These are phyloP conservation scores for Melitaea cinxia DNA, from an alignment of 1,140 invertebrate species.

Conservation along the genomic window DNA sequence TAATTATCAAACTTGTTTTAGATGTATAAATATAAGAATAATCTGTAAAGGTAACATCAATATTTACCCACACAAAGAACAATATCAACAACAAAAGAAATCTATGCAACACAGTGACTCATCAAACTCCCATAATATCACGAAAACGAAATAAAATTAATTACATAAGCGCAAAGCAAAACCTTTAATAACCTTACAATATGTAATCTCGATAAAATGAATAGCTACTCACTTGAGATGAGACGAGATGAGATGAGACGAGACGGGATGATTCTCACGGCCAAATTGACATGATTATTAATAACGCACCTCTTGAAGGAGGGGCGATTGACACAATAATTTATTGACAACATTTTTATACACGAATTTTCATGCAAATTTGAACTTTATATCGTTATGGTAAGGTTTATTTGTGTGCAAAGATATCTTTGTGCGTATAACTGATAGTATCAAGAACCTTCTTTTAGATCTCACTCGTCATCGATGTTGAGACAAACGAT, in stretches of 20 bases:
- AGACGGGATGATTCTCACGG: conserved; percentile 73
- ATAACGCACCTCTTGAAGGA: conserved; percentile 57
- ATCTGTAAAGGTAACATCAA: neutral
- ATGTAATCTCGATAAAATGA: conserved; percentile 63
- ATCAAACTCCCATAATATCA: conserved; percentile 60
- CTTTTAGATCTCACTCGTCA: conserved; percentile 55
- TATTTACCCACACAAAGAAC: neutral
- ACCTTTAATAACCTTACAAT: conserved; percentile 71
- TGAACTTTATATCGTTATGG: no score
- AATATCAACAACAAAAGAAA: conserved; percentile 32
- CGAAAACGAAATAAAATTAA: conserved; percentile 68
- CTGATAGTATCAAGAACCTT: conserved; percentile 61
- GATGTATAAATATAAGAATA: no score
- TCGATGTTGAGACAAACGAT: conserved; percentile 68
- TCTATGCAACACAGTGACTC: conserved; percentile 48
- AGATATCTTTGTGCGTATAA: conserved; percentile 40
- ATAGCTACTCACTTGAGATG: conserved; percentile 55
- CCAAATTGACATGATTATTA: conserved; percentile 73
- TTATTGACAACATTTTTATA: conserved; percentile 39
- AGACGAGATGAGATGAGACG: conserved; percentile 39
- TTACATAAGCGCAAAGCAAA: conserved; percentile 63
- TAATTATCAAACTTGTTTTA: no score
- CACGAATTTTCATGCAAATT: no score
- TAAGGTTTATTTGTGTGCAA: neutral
- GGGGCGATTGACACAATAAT: conserved; percentile 75